Base-by-base conservation (phyloP, 2,888 invertebrate genomes). In the Cheilosia vulpina region DNA sequence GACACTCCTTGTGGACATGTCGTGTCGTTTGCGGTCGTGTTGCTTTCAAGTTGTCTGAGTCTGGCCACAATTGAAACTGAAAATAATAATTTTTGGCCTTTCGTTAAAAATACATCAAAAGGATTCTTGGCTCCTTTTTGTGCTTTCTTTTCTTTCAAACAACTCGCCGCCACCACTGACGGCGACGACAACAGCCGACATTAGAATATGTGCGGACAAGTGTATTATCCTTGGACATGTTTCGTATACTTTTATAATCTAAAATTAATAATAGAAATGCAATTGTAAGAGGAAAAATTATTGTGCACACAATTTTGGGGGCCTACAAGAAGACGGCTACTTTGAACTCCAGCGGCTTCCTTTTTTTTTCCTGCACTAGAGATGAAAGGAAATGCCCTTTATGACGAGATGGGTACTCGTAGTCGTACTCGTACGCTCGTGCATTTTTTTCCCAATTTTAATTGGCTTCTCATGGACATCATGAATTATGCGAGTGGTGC, bases 101-200 rank as follows among this genome's bases (percentile, higher is more conserved):
- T 81, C 68, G 81, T 81, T 81, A 81, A 81, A 81, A 75, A 81
- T 81, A 76, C 76, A 81, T 81, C 76, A 81, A 81, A 80, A 52
- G 76, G 76, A 81, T 81, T 50, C 57, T 75, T 41, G 43, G 68
- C 21, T 24, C 50, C 15, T 38, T 65, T 65, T 13, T 41, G 13
- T 50, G 9, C 34, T 34, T 65, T 58, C 58, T 24, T 65, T 57
- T 63, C 13, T 43, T 47, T 53, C 50, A 78, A 78, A 65, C 55
- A 52, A 27, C 45, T 79, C 43, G 71, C 38, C 60, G 55, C 34
- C 45, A 17, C 38, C 11, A 3, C 31, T 21, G 9, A 9, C 31
- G 31, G 2, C 9, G 31, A 53, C n/a, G 68, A 65, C 52, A 50
- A 21, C 47, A 31, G 57, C 58, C 38, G 43, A 55, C 27, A 76